Evolutionary conservation across 2,888 invertebrate genomes (phyloP), one percentile per base, ranked within the genome.

Genomic region (Pheosia gnoma): DNA sequence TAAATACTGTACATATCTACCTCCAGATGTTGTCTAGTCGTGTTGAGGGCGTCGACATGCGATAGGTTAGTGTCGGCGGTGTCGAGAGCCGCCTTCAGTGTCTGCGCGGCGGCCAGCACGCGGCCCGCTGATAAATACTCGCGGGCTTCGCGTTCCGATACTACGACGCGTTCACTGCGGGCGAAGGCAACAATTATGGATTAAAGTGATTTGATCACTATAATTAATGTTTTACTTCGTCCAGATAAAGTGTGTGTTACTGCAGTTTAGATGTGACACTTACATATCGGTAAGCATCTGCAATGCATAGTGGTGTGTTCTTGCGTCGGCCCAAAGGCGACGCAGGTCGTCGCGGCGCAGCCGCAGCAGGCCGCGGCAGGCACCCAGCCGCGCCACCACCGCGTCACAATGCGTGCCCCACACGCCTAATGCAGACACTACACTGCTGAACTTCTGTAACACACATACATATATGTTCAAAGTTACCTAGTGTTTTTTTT

Each of bases 261-360:
- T 8, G 10, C 10, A 10, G 9, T 11, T 47, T n/a, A 6, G n/a
- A 3, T 9, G 43, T 43, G 9, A 4, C n/a, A 89, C 95, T 93
- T 87, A 97, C 97, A 99, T 98, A 90, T 98, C 97, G 76, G 98
- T 97, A 54, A 99, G 89, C 89, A 99, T 95, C 72, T 97, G 95
- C 53, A 98, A 88, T 62, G 98, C 97, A 82, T 98, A 97, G 82
- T 98, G 98, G 81, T 99, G 98, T 81, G 99, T 98, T n/a, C 99
- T 95, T 0, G 98, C 98, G 86, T 99, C 99, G 6, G 97, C 94
- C 98, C 99, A 99, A 61, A 99, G 94, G 71, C 98, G 96, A 79
- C 97, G 96, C 65, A 99, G 92, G 85, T 99, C 99, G 80, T 99
- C 99, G 49, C 98, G 94, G 60, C 98, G 96, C 86, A 99, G 97